Evolutionary conservation across 2,888 invertebrate species (phyloP).

Genomic region (Junonia oenone): DNA sequence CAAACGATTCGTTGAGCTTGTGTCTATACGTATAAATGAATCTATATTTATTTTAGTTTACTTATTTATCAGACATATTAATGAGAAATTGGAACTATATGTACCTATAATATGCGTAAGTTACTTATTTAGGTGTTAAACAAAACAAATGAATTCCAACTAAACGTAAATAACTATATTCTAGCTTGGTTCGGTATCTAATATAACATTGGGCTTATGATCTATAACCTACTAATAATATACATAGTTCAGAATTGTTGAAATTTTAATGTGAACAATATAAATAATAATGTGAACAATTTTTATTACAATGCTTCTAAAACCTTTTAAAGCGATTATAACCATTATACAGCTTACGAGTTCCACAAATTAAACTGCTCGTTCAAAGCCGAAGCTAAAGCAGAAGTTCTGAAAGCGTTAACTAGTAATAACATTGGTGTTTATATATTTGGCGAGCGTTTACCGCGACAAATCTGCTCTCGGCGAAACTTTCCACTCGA

Average conservation of each 20-base stretch:
- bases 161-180: no score
- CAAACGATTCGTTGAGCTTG: slow-evolving; percentile 50
- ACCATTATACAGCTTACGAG: slow-evolving; percentile 4
- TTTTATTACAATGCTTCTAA: not conserved
- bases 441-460: slow-evolving; percentile 36
- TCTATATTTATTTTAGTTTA: no score
- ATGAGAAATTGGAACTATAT: no score
- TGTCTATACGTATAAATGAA: no score
- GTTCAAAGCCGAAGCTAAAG: slow-evolving; percentile 14
- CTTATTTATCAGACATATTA: no score
- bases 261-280: not conserved
- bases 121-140: no score
- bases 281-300: not conserved
- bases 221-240: no score
- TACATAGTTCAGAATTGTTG: no score
- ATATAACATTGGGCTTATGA: no score
- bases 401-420: slow-evolving; percentile 29
- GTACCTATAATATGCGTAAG: slow-evolving; percentile 31
- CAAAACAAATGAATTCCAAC: not conserved
- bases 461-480: slow-evolving; percentile 52
- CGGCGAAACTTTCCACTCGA: slow-evolving; percentile 59
- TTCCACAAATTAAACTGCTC: slow-evolving; percentile 24
- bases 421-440: slow-evolving; percentile 34
- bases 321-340: slow-evolving; percentile 2
- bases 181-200: no score